Conservation (phyloP, 2,888 invertebrate genomes). For the Uropetala carovei region DNA sequence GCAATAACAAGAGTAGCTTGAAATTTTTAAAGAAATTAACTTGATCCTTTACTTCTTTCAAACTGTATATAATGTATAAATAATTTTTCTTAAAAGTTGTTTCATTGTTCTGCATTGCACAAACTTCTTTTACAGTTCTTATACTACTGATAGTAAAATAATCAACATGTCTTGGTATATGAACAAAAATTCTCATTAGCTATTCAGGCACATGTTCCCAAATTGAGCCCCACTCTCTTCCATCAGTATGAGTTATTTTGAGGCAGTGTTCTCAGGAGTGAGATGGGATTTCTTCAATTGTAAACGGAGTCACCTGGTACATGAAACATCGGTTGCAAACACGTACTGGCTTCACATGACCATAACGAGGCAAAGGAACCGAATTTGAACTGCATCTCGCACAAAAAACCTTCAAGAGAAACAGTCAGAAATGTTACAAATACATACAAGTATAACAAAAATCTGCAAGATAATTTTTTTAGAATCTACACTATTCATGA, state of each 20-base stretch:
- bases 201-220: conserved; percentile 59
- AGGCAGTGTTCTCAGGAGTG: conserved; percentile 64
- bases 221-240: conserved; percentile 2
- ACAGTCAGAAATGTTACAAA: background rate
- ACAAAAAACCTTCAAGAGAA: conserved; percentile 88
- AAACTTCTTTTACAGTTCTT: background rate
- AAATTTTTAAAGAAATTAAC: background rate
- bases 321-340: conserved; percentile 94
- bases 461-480: too few relatives aligned
- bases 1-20: background rate
- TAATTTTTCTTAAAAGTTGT: conserved; percentile 41
- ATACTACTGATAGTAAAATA: conserved; percentile 55
- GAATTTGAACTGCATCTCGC: conserved; percentile 95
- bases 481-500: too few relatives aligned
- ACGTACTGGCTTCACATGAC: conserved; percentile 93
- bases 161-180: conserved; percentile 35
- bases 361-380: conserved; percentile 94
- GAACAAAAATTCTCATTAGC: conserved; percentile 35
- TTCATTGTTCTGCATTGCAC: background rate
- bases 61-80: conserved; percentile 41
- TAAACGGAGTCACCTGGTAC: conserved; percentile 83
- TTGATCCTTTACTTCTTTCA: background rate
- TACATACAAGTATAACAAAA: background rate
- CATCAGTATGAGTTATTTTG: background rate
- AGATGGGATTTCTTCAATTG: conserved; percentile 70